Evolutionary conservation across 92 coral and sea anemone genomes (phyloP).

Genomic region (Paramuricea clavata): DNA sequence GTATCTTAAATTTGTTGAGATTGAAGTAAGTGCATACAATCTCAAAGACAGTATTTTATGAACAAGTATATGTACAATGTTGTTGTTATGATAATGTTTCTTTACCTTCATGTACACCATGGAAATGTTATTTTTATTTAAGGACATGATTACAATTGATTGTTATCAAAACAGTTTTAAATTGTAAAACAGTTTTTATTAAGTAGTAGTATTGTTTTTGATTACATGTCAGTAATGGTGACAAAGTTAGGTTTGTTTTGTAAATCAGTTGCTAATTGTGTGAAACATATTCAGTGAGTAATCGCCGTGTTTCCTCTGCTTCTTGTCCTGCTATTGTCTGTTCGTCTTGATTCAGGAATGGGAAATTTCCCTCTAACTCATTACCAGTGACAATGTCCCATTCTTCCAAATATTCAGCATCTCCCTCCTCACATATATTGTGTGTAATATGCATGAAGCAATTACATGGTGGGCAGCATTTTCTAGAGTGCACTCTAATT

Average conservation of each 20-base stretch:
- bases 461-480: slow-evolving; percentile 20
- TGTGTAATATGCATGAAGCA: slow-evolving; percentile 13
- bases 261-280: neutral
- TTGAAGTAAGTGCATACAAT: too few species aligned
- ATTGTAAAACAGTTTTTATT: slow-evolving; percentile 7
- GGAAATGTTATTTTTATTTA: slow-evolving; percentile 7
- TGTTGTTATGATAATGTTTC: neutral
- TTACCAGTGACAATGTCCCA: slow-evolving; percentile 3
- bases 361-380: neutral
- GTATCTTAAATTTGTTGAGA: neutral
- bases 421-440: slow-evolving; percentile 25
- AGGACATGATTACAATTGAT: neutral
- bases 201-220: slow-evolving; percentile 6
- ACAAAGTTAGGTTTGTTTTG: neutral
- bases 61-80: slow-evolving; percentile 21
- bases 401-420: slow-evolving; percentile 25
- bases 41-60: neutral
- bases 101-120: slow-evolving; percentile 3
- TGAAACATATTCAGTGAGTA: slow-evolving; percentile 14
- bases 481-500: slow-evolving; percentile 13
- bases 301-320: neutral
- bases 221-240: neutral
- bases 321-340: slow-evolving; percentile 1
- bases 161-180: neutral
- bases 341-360: neutral